Evolutionary conservation across 2,888 invertebrate species (phyloP).

Genomic region (Bimastos eiseni): DNA sequence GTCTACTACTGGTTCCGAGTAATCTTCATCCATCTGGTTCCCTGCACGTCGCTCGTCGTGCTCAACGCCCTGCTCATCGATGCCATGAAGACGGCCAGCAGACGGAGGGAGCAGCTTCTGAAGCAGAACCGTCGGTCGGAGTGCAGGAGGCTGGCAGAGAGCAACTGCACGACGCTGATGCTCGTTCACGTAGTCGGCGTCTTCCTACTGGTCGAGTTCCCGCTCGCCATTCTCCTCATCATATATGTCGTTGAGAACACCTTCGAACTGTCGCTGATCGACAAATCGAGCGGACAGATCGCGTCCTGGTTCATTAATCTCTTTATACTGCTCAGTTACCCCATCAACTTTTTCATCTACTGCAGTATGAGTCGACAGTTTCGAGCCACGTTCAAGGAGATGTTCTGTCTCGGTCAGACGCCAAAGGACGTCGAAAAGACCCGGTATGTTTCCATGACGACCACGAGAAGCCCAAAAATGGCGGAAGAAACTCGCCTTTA

Average conservation of each 20-base stretch:
- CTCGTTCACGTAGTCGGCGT: slow-evolving; percentile 58
- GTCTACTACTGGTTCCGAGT: slow-evolving; percentile 78
- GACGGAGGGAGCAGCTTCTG: slow-evolving; percentile 76
- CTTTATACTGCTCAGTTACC: slow-evolving; percentile 86
- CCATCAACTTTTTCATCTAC: slow-evolving; percentile 91
- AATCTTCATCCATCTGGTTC: slow-evolving; percentile 86
- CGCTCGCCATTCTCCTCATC: slow-evolving; percentile 64
- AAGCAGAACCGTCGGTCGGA: slow-evolving; percentile 68
- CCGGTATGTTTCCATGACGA: slow-evolving; percentile 7
- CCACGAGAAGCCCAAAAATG: background rate
- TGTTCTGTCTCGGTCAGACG: slow-evolving; percentile 46
- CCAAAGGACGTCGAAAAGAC: background rate
- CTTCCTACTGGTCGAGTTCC: slow-evolving; percentile 64
- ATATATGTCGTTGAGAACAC: slow-evolving; percentile 74
- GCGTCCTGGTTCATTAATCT: slow-evolving; percentile 76
- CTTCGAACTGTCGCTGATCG: slow-evolving; percentile 30
- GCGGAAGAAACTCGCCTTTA: background rate
- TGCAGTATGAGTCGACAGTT: slow-evolving; percentile 94
- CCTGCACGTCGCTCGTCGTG: slow-evolving; percentile 84
- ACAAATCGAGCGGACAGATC: slow-evolving; percentile 23
- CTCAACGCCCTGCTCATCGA: slow-evolving; percentile 83
- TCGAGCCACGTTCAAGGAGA: slow-evolving; percentile 84
- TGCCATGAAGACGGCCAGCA: slow-evolving; percentile 81
- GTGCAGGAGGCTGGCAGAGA: slow-evolving; percentile 57
- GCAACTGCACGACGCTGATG: slow-evolving; percentile 54